phyloP scores from a whole-genome alignment of 2,797 vertebrate species.

The Percopsis omiscomaycus region DNA sequence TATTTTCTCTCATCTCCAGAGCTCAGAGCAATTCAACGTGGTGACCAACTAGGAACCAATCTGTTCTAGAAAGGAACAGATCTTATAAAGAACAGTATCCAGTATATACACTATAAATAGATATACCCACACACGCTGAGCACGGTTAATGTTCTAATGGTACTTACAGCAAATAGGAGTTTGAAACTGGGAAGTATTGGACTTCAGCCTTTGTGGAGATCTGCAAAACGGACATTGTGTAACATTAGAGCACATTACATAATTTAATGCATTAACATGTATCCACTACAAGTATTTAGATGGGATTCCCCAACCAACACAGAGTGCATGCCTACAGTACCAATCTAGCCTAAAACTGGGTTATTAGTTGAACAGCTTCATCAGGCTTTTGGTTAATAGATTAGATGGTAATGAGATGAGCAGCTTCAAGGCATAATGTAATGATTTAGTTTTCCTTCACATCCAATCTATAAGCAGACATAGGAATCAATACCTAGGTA shows the following conservation, averaged over 20 bases:
- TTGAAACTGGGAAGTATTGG: not conserved
- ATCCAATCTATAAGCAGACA: not conserved
- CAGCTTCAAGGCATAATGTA: constrained; percentile 6
- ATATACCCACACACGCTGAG: not conserved
- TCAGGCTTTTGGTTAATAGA: constrained; percentile 14
- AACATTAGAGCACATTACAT: constrained; percentile 6
- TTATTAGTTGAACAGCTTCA: constrained; percentile 11
- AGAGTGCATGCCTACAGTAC: constrained; percentile 2
- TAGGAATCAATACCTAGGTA: not conserved
- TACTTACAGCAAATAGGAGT: not conserved
- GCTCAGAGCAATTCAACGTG: constrained; percentile 28
- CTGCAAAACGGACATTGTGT: constrained; percentile 9
- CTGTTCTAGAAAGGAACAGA: constrained; percentile 14
- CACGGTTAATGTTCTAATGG: not conserved
- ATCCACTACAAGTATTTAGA: not conserved
- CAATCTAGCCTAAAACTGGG: not conserved
- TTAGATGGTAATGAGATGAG: constrained; percentile 13
- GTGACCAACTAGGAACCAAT: constrained; percentile 15
- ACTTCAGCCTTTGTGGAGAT: too few relatives aligned
- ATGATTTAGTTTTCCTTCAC: constrained; percentile 1
- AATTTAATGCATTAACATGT: not conserved
- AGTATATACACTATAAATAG: not conserved
- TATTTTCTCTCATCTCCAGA: constrained; percentile 38
- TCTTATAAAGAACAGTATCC: not conserved
- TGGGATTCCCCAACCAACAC: constrained; percentile 1